phyloP scores from a whole-genome alignment of 2,797 vertebrate species.

The Poecilia picta region DNA sequence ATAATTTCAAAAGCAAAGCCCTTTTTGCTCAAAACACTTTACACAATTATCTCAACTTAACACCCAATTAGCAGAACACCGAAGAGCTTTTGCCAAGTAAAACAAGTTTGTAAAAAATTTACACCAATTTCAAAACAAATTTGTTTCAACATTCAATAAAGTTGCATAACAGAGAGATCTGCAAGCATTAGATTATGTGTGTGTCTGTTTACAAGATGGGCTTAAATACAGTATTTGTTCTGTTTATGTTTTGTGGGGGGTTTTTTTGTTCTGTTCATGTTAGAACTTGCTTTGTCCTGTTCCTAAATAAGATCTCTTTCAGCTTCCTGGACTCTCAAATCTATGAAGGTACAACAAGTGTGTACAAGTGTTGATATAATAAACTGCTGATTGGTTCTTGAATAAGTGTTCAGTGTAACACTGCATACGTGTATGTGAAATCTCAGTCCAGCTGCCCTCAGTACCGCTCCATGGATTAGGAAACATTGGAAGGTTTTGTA shows the following conservation, averaged over 20 bases:
- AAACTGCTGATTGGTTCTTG: not conserved
- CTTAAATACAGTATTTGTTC: too few species aligned
- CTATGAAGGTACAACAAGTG: not conserved
- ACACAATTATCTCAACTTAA: not conserved
- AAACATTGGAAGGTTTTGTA: not conserved
- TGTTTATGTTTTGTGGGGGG: too few species aligned
- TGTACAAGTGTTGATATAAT: not conserved
- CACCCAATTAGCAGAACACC: slow-evolving; percentile 1
- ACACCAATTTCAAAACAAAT: not conserved
- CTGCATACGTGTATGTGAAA: not conserved
- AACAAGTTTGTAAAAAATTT: not conserved
- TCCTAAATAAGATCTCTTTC: not conserved
- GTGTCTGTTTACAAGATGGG: not conserved
- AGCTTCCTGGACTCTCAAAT: not conserved
- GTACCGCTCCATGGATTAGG: not conserved
- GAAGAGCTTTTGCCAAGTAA: not conserved
- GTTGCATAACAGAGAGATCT: not conserved
- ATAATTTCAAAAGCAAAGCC: not conserved
- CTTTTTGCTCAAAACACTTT: not conserved
- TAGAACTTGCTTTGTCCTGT: not conserved
- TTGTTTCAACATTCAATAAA: not conserved
- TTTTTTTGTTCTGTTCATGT: not conserved
- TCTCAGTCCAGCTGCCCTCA: not conserved
- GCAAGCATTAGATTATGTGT: not conserved
- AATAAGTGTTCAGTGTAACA: not conserved